Evolutionary conservation across 2,113 vertebrate species (phyloP), one percentile per base, ranked within the genome.

Genomic region (Leptodactylus fuscus): DNA sequence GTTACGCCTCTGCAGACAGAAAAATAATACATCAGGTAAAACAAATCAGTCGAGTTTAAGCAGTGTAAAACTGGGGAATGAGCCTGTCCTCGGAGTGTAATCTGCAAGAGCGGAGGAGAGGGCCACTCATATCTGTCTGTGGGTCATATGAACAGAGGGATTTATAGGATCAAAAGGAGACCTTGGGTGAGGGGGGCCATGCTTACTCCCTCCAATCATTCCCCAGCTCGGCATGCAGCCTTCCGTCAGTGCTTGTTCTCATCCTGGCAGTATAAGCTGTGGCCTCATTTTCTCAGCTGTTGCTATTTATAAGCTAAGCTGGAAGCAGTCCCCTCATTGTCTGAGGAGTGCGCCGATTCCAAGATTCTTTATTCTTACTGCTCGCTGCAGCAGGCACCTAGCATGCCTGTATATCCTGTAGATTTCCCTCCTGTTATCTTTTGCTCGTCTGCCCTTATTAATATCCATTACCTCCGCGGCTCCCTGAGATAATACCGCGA

Each of bases 261-360:
- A 71, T 86, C 67, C 84, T 81, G 44, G 65, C 32, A 79, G 34
- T 71, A 77, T 86, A 86, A 86, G 84, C 87, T 11, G 83, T 93
- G 94, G 93, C 94, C 94, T 95, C 92, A 88, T 95, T 93, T 94
- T 93, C 93, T 93, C 90, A 90, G 89, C 91, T 92, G 94, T 89
- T 94, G 93, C 94, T 95, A 95, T 95, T 95, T 94, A 86, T 94
- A 91, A 92, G 93, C 92, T 95, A 94, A 95, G 94, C 94, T 94
- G 92, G 92, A 89, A 94, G 93, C 92, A 87, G 87, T 90, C 67
- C 32, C 90, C 90, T 94, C 88, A 44, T 4, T 82, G 90, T 86
- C 38, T 80, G 65, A 86, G 74, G 70, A 70, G 76, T 24, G 75
- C 44, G 46, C 29, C 18, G 44, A 80, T 46, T 86, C 67, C 38